Evolutionary conservation across 1,140 invertebrate genomes (phyloP), one percentile per base, ranked within the genome.

Genomic region (Diploscapter pachys): DNA sequence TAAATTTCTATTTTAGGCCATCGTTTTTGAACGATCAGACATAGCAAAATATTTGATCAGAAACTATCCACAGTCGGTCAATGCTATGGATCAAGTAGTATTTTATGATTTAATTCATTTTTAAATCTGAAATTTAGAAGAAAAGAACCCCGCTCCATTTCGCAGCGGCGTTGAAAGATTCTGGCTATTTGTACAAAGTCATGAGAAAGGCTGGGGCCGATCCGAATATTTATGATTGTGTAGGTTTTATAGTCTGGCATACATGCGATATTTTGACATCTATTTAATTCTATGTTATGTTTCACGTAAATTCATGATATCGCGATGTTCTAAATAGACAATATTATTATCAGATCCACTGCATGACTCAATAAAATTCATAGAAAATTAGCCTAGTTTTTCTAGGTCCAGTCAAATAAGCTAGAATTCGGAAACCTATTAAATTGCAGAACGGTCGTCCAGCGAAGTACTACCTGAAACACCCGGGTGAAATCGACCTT

Each of bases 21-120:
- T 92, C 0, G 89, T 95, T 72, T 96, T 93, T 82, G 95, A 95
- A 1, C 95, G 98, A 87, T 95, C 94, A 0, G 96, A 96, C 13
- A 95, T 97, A 53, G 92, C 80, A 56, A 85, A 85, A 48, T 89
- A 88, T 73, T 71, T 87, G 56, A 81, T 82, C 6, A 77, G 87
- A 61, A 90, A 92, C 80, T 93, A 94, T 89, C 92, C 93, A n/a
- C 87, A 88, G 73, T 93, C 92, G 9, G 76, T 86, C 54, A 81
- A 87, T 77, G 78, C 84, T 5, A 85, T 84, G 83, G 83, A 84
- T 78, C 83, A 84, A 72, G 81, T 82, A 67, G 52, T n/a, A 13
- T 13, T 11, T 4, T 70, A 8, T 67, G 5, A 2, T 53, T 67
- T 2, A 59, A 59, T 59, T 59, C 31, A 31, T 31, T 31, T 31